Percentiles rank a stretch among this genome's conserved stretches.
Conservation (phyloP, 1,140 invertebrate genomes). For the Drosophila sproati region DNA sequence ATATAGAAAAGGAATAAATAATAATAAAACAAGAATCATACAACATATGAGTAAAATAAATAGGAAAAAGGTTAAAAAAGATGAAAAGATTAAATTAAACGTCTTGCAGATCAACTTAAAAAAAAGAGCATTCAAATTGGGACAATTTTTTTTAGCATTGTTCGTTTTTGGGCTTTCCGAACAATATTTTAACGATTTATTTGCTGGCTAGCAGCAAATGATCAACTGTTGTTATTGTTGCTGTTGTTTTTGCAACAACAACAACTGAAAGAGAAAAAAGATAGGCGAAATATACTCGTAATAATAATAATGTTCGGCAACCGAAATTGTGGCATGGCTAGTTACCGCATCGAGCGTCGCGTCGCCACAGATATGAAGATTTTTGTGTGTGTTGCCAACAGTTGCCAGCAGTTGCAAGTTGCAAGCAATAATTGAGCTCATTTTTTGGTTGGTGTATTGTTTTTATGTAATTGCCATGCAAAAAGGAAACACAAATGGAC, state of each 20-base stretch:
- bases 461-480: slow-evolving; percentile 76
- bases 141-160: slow-evolving; percentile 6
- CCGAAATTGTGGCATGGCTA: slow-evolving; percentile 67
- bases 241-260: slow-evolving; percentile 17
- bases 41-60: too few species aligned
- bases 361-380: slow-evolving; percentile 36
- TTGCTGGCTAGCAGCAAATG: slow-evolving; percentile 57
- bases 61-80: too few species aligned
- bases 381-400: slow-evolving; percentile 20
- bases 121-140: slow-evolving; percentile 23
- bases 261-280: slow-evolving; percentile 59
- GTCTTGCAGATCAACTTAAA: not conserved
- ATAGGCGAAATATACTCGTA: slow-evolving; percentile 72
- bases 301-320: slow-evolving; percentile 78
- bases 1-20: too few species aligned
- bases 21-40: too few species aligned
- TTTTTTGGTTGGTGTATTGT: slow-evolving; percentile 45
- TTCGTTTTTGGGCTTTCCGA: slow-evolving; percentile 23
- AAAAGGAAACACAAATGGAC: slow-evolving; percentile 70
- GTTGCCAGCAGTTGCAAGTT: slow-evolving; percentile 16
- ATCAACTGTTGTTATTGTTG: slow-evolving; percentile 58
- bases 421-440: slow-evolving; percentile 39
- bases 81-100: too few species aligned
- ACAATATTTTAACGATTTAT: slow-evolving; percentile 34
- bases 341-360: slow-evolving; percentile 71